Evolutionary conservation across 2,888 invertebrate genomes (phyloP).

Genomic region (Corbicula japonica): DNA sequence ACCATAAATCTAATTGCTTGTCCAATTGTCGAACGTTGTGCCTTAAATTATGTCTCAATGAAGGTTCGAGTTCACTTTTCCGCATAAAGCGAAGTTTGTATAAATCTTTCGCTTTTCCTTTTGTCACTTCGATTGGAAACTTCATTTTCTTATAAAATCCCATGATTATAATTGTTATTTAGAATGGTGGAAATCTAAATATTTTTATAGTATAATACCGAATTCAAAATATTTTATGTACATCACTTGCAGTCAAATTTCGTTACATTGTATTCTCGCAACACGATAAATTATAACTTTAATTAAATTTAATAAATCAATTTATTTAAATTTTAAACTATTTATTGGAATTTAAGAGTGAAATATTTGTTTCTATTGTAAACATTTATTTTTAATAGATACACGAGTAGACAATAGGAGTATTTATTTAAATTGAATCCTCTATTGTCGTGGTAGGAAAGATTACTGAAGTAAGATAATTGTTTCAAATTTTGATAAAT

Average conservation of each 20-base stretch:
- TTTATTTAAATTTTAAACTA: not conserved
- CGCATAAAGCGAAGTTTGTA: conserved; percentile 56
- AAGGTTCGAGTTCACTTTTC: conserved; percentile 61
- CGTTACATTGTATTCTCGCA: not conserved
- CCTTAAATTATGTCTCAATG: conserved; percentile 46
- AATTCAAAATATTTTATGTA: not conserved
- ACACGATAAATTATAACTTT: not conserved
- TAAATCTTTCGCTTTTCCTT: conserved; percentile 51
- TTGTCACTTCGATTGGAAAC: conserved; percentile 59
- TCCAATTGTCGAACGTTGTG: conserved; percentile 51
- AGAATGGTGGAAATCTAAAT: not conserved
- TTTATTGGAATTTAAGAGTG: conserved; percentile 1
- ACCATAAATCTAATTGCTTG: conserved; percentile 62
- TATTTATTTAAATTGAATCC: not conserved
- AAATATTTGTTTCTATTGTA: not conserved
- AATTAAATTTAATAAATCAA: not conserved
- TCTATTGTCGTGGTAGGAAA: not conserved
- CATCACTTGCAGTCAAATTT: not conserved
- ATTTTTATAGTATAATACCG: not conserved
- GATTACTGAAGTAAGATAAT: conserved; percentile 12
- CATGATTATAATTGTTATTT: conserved; percentile 33
- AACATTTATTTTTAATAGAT: not conserved
- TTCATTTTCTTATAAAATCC: conserved; percentile 46
- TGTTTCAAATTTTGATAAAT: conserved; percentile 31
- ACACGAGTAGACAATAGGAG: not conserved